Base-by-base conservation (phyloP, 1,140 invertebrate genomes). In the Cotesia glomerata region DNA sequence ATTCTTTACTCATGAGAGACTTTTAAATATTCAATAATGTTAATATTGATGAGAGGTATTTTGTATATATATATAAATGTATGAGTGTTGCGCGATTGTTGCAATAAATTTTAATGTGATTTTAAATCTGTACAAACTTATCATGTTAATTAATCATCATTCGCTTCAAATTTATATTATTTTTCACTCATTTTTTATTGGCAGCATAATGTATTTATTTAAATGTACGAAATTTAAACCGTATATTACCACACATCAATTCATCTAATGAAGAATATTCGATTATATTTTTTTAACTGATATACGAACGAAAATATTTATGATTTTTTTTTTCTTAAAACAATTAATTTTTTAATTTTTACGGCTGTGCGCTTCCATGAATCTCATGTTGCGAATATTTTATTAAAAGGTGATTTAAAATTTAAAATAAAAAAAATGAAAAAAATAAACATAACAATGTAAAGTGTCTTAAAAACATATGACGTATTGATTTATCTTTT, bases 291-390 rank as follows among this genome's bases (percentile, higher is more conserved):
- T 14, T 18, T 54, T n/a, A 13, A 54, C 7, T 54, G 0, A 54
- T 54, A 54, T n/a, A 18, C 52, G 16, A n/a, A 54, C 11, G 16
- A 13, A 54, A 51, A 51, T 8, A n/a, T 26, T 26, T 26, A 26
- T 26, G 26, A 3, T 45, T 45, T 45, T 45, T 45, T 54, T 54
- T 14, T 13, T 54, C 13, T 54, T 26, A 61, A 61, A 61, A 61
- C n/a, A 61, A 61, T 11, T 61, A 4, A 5, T 59, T 59, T 59
- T 18, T 54, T 26, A 68, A 59, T 59, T 59, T 32, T 2, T 16
- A 72, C 70, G 70, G 70, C 70, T 72, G 70, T 72, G 70, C 70
- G 70, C 63, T 72, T 72, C 70, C 62, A 65, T 49, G 70, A 72
- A 72, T 72, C 70, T 72, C 70, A 66, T 72, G 32, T 72, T 56